Evolutionary conservation across 2,888 invertebrate genomes (phyloP), one percentile per base, ranked within the genome.

Genomic region (Ecliptopera silaceata): DNA sequence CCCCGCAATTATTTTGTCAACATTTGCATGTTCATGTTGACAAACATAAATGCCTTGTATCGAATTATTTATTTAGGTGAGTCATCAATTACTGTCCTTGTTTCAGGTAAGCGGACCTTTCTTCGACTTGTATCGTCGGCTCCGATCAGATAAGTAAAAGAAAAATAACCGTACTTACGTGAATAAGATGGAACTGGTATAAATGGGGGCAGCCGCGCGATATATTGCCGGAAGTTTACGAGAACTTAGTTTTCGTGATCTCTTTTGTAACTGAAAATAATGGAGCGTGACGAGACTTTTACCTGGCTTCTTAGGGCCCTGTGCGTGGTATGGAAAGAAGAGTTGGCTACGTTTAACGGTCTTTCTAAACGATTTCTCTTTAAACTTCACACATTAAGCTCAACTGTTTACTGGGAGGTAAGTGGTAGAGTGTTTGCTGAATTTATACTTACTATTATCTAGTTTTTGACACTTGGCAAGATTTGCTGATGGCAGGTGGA

Each of bases 71-170:
- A 69, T 65, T 66, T 69, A 61, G 66, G 56, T 56, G 61, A 69
- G 68, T 76, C 70, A 73, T 77, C 69, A 74, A 69, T 75, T 73
- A 72, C 69, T 68, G 58, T 80, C 68, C 77, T 82, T 80, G 75
- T 82, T 84, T 69, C 83, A 84, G 84, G 84, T 84, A 83, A 84
- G 79, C 66, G 65, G 66, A 75, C 70, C 66, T 67, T 65, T 47
- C 44, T 48, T 41, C 52, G 49, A 42, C 36, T 50, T 42, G 32
- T 32, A 49, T 68, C 68, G 61, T 46, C 65, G 58, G 59, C 39
- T 46, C 59, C 63, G 53, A 73, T 67, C 66, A 67, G 75, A 75
- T 76, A 76, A 77, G 77, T 79, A 71, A 65, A 69, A 68, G 62
- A 69, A 61, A 71, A 66, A 72, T 69, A 54, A 57, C 62, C 55